Evolutionary conservation across 2,888 invertebrate genomes (phyloP), one percentile per base, ranked within the genome.

Genomic region (Lepidonotus clava): DNA sequence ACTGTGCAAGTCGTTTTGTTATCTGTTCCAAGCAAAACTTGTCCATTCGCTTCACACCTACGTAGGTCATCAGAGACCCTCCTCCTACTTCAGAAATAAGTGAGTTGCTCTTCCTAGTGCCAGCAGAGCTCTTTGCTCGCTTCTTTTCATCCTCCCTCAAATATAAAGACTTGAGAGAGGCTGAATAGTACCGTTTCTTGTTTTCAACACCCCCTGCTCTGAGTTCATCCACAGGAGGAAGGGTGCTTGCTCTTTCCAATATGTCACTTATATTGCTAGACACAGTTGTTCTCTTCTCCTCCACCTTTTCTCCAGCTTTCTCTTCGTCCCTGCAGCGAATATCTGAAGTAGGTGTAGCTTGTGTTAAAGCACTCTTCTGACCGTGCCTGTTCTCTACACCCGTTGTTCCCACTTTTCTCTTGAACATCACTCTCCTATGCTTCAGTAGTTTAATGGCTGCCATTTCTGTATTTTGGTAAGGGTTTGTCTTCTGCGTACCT

Each of bases 51-150:
- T 80, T 41, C 24, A 80, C 80, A 1, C 80, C 80, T 0, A 46
- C 46, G 80, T 80, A 80, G n/a, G 80, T 80, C 14, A 46, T 8
- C 28, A 80, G 80, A 1, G 80, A 80, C 8, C 80, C 80, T 8
- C 80, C 80, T 1, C 80, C 80, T 4, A 80, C 28, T 46, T 80
- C 80, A 14, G 14, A 46, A 8, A 80, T 34, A 41, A 80, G 28
- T 46, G 46, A 41, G 28, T 28, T 46, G 51, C 46, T 80, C 51
- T 41, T 51, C 28, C 46, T 24, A 11, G 80, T 46, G 18, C 41
- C 80, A n/a, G 80, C 80, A 11, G 80, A 41, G 11, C 32, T 28
- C 28, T 46, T 46, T 11, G 46, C n/a, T 28, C 80, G 28, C 32
- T 1, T 2, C 46, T 24, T 41, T 28, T 46, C 46, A 1, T 80